Base-by-base conservation (phyloP, 1,140 invertebrate species). In the Cepaea nemoralis region DNA sequence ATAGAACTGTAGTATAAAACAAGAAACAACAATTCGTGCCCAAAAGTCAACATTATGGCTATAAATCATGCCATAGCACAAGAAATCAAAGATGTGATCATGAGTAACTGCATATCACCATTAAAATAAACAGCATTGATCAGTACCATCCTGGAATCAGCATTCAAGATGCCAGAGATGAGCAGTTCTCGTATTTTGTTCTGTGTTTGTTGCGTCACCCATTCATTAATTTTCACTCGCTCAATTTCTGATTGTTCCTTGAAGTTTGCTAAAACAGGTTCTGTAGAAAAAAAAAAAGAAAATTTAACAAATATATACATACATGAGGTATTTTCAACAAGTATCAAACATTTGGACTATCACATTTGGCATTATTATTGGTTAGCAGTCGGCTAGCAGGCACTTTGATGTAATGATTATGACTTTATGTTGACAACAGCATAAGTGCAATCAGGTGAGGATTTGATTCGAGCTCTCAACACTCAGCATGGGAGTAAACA, bases 111-210 rank as follows among this genome's bases (percentile, higher is more conserved):
- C n/a, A n/a, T n/a, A 1, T 19, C 27, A 22, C 94, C 95, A 85
- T 94, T 95, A 78, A 96, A 96, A 82, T 96, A 96, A 8, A 96
- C 88, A 0, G 95, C 95, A 84, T 95, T 95, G 14, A 95, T 94
- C n/a, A 96, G 88, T n/a, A 96, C 93, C 22, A 95, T 89, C 33
- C 91, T 93, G 0, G 95, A 96, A 0, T 84, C 77, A 0, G 92
- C 83, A 8, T 90, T 1, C 93, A 93, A 2, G 87, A 82, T 0
- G 91, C 86, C 24, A 88, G 81, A 63, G 22, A 84, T 86, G 0
- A 96, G 83, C 27, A 96, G 93, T 37, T 92, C 89, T 0, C 89
- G 85, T 39, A 96, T 96, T 88, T 94, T 94, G 5, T 93, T 92
- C 70, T 91, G 88, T 0, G 95, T 96, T 80, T 93, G 93, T 12